These are phyloP conservation scores for Cerceris rybyensis DNA, from an alignment of 2,888 invertebrate genomes.

Conservation along the genomic window DNA sequence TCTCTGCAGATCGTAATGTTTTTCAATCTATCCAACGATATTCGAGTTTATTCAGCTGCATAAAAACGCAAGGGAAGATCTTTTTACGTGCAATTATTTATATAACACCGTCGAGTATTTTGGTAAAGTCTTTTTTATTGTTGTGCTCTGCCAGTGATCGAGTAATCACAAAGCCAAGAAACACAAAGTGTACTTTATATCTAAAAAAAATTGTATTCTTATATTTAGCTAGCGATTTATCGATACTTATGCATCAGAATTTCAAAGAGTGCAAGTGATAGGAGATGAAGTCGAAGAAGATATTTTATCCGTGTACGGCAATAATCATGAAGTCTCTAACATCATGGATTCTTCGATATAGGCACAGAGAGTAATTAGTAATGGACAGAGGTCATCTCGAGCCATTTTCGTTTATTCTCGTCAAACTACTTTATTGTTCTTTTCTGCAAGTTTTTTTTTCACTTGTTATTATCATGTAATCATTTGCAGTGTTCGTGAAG, in stretches of 20 bases:
- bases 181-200: conserved; percentile 31
- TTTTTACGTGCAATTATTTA: not conserved
- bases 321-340: not conserved
- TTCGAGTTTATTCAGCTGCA: not conserved
- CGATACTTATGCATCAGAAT: conserved; percentile 8
- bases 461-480: too few species aligned
- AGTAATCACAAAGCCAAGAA: conserved; percentile 36
- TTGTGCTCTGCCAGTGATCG: conserved; percentile 29
- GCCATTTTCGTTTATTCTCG: too few species aligned
- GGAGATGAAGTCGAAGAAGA: not conserved
- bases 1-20: not conserved
- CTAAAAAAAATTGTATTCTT: conserved; percentile 13
- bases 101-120: not conserved
- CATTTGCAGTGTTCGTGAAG: too few species aligned
- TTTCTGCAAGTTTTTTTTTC: too few species aligned
- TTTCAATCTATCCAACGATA: not conserved
- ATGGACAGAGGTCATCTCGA: too few species aligned
- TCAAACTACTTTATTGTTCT: too few species aligned
- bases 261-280: conserved; percentile 2
- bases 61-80: conserved; percentile 1
- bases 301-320: not conserved
- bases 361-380: too few species aligned
- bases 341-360: not conserved
- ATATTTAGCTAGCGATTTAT: conserved; percentile 41
- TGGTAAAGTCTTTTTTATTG: conserved; percentile 4